These are phyloP conservation scores for Tortrix viridana DNA, from an alignment of 2,888 invertebrate species.

Conservation along the genomic window DNA sequence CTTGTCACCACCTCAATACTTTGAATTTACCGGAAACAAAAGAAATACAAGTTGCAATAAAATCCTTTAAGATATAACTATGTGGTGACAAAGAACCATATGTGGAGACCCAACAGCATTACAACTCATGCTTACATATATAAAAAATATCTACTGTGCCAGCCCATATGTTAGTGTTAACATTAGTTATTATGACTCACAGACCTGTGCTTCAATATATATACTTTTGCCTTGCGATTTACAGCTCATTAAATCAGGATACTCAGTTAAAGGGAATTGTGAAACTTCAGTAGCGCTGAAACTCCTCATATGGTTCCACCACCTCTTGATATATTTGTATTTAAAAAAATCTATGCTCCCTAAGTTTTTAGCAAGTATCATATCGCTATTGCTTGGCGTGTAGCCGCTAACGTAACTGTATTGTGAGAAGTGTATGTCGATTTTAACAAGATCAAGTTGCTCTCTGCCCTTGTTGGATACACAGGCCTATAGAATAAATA, in stretches of 20 bases:
- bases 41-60: conserved; percentile 42
- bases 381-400: conserved; percentile 80
- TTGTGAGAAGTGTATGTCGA: conserved; percentile 75
- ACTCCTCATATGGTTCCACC: conserved; percentile 86
- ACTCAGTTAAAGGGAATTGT: conserved; percentile 63
- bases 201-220: conserved; percentile 64
- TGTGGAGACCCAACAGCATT: conserved; percentile 58
- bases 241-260: conserved; percentile 53
- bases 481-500: conserved; percentile 61
- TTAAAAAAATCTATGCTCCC: conserved; percentile 62
- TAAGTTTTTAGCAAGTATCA: conserved; percentile 63
- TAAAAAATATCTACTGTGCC: conserved; percentile 38
- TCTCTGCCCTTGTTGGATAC: conserved; percentile 39
- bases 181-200: conserved; percentile 44
- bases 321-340: conserved; percentile 81
- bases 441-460: conserved; percentile 58
- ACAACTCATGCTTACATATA: conserved; percentile 20
- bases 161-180: conserved; percentile 33
- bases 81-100: conserved; percentile 72
- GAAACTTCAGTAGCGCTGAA: conserved; percentile 79
- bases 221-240: conserved; percentile 52
- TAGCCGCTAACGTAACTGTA: conserved; percentile 85
- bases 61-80: background rate
- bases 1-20: conserved; percentile 75
- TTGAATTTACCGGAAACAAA: conserved; percentile 65